Evolutionary conservation across 37 sponge, comb jelly and placozoan genomes (phyloP), one percentile per base, ranked within the genome.

Genomic region (Beroe ovata): DNA sequence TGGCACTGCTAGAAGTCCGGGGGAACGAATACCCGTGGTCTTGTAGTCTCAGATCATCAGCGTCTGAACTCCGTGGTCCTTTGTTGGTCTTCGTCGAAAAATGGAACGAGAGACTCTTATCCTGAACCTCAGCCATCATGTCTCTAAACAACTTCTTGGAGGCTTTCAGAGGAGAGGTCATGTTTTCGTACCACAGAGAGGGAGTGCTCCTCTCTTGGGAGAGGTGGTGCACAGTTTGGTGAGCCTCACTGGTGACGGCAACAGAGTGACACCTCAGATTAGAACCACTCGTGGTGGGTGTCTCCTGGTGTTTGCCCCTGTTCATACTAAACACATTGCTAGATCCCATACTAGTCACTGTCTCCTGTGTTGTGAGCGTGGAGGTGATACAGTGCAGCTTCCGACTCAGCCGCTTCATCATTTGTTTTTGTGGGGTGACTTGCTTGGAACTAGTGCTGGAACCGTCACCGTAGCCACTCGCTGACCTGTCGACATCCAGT

Each of bases 171-270:
- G 84, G 84, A 1, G 84, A 40, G 18, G 0, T 39, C 36, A 77
- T 41, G 54, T 40, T 77, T 25, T 77, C 84, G 38, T 77, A 77
- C 84, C 84, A 77, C 26, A 77, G 47, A n/a, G 84, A 66, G 36
- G 69, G 69, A 4, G 69, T 66, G 36, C 69, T 66, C 69, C 69
- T 25, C 36, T 33, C 69, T 6, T 62, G 8, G 26, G 63, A 62
- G n/a, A n/a, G n/a, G n/a, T n/a, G n/a, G 54, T 47, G 54, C 54
- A 11, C 6, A 11, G 54, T 47, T 6, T 47, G 11, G 11, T 6
- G 6, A 6, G 11, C 11, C 1, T 37, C 2, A 0, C 32, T 34
- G 2, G 69, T 34, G 11, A 30, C 30, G 1, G 69, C 69, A 1
- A 14, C 1, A 3, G 18, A 33, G 33, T 14, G 35, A 1, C 30